phyloP scores from a whole-genome alignment of 2,113 vertebrate species.

The Cephalophus harveyi region DNA sequence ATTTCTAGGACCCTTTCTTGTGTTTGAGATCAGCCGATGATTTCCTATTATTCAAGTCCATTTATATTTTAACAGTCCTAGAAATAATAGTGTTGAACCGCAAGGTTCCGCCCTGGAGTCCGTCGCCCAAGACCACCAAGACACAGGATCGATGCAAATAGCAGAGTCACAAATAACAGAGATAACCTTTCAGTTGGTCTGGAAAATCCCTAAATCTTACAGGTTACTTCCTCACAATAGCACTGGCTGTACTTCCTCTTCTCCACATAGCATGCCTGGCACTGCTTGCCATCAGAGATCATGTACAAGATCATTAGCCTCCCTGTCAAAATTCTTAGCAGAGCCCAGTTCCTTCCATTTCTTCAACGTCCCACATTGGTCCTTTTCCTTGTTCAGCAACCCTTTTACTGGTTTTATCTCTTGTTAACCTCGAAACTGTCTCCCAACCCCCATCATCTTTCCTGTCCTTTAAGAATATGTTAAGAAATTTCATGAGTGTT shows the following conservation, averaged over 20 bases:
- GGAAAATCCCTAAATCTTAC: too few relatives aligned
- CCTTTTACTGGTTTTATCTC: neutral
- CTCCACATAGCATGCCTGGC: neutral
- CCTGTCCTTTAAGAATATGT: neutral
- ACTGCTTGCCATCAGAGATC: neutral
- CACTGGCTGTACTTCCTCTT: neutral
- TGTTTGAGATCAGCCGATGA: neutral
- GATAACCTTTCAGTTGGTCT: too few relatives aligned
- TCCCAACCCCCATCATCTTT: neutral
- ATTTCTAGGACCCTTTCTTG: neutral
- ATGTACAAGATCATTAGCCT: neutral
- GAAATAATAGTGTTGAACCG: neutral
- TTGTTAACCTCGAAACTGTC: neutral
- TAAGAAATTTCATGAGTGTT: neutral
- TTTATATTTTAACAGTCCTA: neutral
- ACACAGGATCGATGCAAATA: too few relatives aligned
- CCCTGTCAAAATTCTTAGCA: neutral
- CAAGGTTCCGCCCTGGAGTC: too few relatives aligned
- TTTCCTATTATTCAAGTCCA: neutral
- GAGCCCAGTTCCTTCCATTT: neutral
- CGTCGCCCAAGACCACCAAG: too few relatives aligned
- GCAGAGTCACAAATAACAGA: too few relatives aligned
- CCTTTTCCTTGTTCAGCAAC: neutral
- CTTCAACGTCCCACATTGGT: neutral
- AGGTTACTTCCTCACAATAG: too few relatives aligned